phyloP scores from a whole-genome alignment of 1,140 invertebrate genomes.

The Cataglyphis hispanica region DNA sequence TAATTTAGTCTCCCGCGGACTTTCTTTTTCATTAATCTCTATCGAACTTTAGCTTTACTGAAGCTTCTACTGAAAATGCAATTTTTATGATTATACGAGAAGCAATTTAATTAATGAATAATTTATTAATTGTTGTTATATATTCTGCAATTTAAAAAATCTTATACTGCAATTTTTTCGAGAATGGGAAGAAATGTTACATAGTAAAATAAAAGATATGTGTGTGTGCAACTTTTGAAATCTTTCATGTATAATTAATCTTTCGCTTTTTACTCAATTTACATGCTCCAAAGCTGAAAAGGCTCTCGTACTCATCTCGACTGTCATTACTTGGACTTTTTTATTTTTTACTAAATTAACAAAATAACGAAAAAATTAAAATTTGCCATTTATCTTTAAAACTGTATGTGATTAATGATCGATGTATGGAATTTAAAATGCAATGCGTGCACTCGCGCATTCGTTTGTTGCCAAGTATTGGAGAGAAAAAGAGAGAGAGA shows the following conservation, averaged over 20 bases:
- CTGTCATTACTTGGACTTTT: neutral
- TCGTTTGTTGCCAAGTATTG: slow-evolving; percentile 30
- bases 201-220: neutral
- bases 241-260: neutral
- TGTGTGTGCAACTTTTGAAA: neutral
- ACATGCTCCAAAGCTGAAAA: neutral
- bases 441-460: slow-evolving; percentile 38
- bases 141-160: too few relatives aligned
- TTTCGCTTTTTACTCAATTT: neutral
- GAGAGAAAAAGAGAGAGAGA: neutral
- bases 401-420: neutral
- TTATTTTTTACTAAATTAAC: too few relatives aligned
- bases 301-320: neutral
- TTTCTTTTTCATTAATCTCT: slow-evolving; percentile 22
- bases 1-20: slow-evolving; percentile 4
- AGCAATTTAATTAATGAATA: neutral
- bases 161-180: neutral
- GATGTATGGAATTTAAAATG: neutral
- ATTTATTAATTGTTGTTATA: neutral
- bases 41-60: neutral
- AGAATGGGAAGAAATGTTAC: neutral
- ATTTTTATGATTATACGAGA: neutral
- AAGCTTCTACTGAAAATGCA: neutral
- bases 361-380: too few relatives aligned
- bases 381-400: too few relatives aligned